These are phyloP conservation scores for Mellilla xanthometata DNA, from an alignment of 2,888 invertebrate genomes.

Conservation along the genomic window DNA sequence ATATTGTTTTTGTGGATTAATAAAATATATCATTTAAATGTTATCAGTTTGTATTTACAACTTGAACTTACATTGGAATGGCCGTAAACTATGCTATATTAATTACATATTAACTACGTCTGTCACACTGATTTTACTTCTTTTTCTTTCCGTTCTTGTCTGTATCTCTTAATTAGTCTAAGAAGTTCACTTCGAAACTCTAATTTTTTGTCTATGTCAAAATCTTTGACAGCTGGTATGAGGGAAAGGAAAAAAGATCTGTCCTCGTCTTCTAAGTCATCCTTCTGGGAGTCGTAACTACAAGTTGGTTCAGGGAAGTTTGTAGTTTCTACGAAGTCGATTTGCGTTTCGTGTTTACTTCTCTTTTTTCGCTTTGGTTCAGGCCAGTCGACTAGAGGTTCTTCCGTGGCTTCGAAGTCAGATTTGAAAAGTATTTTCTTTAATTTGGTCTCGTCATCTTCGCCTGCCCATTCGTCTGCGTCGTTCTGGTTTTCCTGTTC, in stretches of 20 bases:
- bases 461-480: constrained; percentile 37
- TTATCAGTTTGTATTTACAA: too few species aligned
- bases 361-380: constrained; percentile 42
- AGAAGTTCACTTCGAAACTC: constrained; percentile 63
- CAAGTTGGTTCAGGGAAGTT: constrained; percentile 42
- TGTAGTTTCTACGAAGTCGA: constrained; percentile 59
- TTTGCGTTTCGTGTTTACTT: constrained; percentile 20
- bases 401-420: constrained; percentile 35
- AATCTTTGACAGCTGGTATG: constrained; percentile 59
- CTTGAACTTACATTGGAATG: constrained; percentile 28
- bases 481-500: constrained; percentile 44
- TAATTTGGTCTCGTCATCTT: constrained; percentile 42
- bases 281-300: constrained; percentile 26
- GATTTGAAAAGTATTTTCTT: constrained; percentile 37
- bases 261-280: constrained; percentile 54
- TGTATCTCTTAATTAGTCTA: constrained; percentile 54
- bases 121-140: not conserved
- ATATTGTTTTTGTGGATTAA: too few species aligned
- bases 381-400: constrained; percentile 37
- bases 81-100: constrained; percentile 24
- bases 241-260: constrained; percentile 66
- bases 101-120: constrained; percentile 20
- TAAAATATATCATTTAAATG: too few species aligned
- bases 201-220: constrained; percentile 63
- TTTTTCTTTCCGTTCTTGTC: constrained; percentile 31